Evolutionary conservation across 2,888 invertebrate genomes (phyloP).

Genomic region (Caenorhabditis sp.): DNA sequence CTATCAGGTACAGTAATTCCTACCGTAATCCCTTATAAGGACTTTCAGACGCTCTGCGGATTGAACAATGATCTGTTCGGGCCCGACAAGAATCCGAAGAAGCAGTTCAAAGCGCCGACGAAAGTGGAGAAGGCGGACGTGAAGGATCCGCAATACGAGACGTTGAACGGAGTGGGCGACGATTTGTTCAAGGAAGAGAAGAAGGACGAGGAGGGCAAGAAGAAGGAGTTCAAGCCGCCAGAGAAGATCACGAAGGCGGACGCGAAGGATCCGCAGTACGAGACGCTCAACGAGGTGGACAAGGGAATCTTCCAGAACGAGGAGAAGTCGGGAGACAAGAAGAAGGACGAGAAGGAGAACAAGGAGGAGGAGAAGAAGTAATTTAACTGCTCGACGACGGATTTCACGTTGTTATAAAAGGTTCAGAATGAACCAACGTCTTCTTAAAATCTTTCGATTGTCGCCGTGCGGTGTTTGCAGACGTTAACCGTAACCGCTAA

Average conservation of each 20-base stretch:
- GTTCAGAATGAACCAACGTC: no score
- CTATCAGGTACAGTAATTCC: conserved; percentile 33
- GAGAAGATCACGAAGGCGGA: conserved; percentile 58
- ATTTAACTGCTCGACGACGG: no score
- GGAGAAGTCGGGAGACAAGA: conserved; percentile 23
- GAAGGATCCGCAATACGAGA: conserved; percentile 65
- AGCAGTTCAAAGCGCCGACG: conserved; percentile 59
- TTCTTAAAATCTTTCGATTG: no score
- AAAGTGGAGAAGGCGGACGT: conserved; percentile 58
- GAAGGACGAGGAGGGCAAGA: conserved; percentile 49
- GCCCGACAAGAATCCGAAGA: conserved; percentile 57
- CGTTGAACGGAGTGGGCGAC: conserved; percentile 54
- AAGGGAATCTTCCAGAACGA: conserved; percentile 61
- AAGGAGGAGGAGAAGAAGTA: conserved; percentile 24
- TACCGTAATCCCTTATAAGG: neutral
- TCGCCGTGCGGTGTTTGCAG: no score
- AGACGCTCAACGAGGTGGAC: conserved; percentile 60
- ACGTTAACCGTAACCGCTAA: no score
- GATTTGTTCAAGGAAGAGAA: conserved; percentile 56
- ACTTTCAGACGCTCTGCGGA: conserved; percentile 39
- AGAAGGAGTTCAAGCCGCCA: conserved; percentile 62
- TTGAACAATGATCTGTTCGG: conserved; percentile 52
- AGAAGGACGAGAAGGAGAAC: conserved; percentile 27
- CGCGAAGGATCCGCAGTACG: conserved; percentile 62
- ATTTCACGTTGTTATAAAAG: no score